A percentile compares a stretch with the other conserved stretches of the same genome.
These are phyloP conservation scores for Sweltsa coloradensis DNA, from an alignment of 1,140 invertebrate genomes.

Conservation along the genomic window DNA sequence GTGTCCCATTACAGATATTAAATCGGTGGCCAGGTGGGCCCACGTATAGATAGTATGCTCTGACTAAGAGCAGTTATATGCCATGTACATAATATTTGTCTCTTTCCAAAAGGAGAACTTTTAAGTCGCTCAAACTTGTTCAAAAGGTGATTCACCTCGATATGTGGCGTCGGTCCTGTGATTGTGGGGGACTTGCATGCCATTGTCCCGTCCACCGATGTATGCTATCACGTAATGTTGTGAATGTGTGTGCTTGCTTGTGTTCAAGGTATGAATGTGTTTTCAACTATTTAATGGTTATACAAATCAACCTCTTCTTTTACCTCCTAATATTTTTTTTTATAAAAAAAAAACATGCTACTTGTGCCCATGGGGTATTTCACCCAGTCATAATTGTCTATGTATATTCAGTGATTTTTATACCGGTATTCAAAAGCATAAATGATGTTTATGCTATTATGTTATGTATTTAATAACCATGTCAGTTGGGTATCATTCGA, in stretches of 20 bases:
- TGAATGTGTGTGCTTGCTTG: too few species aligned
- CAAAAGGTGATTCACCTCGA: conserved; percentile 6
- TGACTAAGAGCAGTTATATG: neutral
- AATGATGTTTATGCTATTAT: too few species aligned
- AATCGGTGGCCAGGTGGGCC: neutral
- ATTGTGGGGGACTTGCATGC: conserved; percentile 7
- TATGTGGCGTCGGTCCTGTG: conserved; percentile 5
- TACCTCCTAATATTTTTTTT: too few species aligned
- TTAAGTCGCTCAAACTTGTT: conserved; percentile 11
- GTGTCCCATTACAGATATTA: conserved; percentile 6
- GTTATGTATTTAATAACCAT: too few species aligned
- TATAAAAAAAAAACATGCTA: conserved; percentile 1
- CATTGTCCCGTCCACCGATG: conserved; percentile 5
- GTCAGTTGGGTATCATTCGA: too few species aligned
- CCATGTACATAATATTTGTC: conserved; percentile 6
- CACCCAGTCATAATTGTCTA: conserved; percentile 12
- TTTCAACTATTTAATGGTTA: too few species aligned
- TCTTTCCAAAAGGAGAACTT: conserved; percentile 8
- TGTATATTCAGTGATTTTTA: conserved; percentile 13
- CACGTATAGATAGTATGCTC: conserved; percentile 4
- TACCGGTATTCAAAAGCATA: too few species aligned
- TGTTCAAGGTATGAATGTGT: too few species aligned
- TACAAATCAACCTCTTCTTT: too few species aligned
- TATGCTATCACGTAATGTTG: conserved; percentile 4
- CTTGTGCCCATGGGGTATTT: conserved; percentile 4